These are phyloP conservation scores for Eolophus roseicapilla DNA, from an alignment of 2,113 vertebrate species.

Conservation along the genomic window DNA sequence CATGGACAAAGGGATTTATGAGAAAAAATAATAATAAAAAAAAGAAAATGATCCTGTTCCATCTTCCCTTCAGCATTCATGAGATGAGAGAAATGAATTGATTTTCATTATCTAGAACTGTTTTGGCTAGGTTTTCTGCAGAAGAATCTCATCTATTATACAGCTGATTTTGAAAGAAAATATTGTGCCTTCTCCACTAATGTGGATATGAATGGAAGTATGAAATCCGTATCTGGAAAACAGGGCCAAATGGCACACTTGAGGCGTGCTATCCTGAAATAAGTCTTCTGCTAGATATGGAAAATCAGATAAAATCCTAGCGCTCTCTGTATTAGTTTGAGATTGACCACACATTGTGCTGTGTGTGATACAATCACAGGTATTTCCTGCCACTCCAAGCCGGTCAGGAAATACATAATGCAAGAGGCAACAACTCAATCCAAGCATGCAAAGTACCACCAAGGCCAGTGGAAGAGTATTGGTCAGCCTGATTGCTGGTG, in stretches of 20 bases:
- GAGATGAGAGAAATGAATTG: background rate
- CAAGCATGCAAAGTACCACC: background rate
- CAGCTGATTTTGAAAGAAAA: background rate
- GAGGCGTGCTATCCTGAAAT: background rate
- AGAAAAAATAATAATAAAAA: background rate
- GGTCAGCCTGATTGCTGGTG: background rate
- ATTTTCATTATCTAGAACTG: background rate
- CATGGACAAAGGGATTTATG: background rate
- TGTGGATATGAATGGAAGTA: background rate
- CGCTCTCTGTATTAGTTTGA: background rate
- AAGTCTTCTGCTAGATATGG: background rate
- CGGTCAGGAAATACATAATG: background rate
- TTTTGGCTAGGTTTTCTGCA: background rate
- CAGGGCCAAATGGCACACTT: background rate
- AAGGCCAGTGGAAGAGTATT: background rate
- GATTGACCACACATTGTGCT: rapidly evolving
- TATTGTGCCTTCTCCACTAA: background rate
- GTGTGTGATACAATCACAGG: background rate
- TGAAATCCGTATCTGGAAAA: background rate
- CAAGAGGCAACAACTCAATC: background rate
- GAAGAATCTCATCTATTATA: background rate
- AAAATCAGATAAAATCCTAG: background rate
- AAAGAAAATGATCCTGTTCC: background rate
- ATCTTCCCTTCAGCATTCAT: background rate
- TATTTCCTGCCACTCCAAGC: background rate